Evolutionary conservation across 2,797 vertebrate genomes (phyloP).

Genomic region (Propithecus perrieri): DNA sequence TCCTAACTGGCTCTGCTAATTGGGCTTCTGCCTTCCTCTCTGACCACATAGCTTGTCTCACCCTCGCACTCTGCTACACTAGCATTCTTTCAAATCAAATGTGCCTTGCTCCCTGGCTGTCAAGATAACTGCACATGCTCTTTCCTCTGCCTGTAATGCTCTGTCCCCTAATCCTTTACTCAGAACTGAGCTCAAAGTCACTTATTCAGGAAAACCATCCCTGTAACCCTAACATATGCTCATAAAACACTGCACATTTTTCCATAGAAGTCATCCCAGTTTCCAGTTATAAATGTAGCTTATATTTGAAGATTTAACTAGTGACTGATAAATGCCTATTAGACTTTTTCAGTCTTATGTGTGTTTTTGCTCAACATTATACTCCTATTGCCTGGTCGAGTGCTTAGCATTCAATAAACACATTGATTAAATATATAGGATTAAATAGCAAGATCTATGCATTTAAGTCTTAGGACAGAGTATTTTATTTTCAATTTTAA

Average conservation of each 20-base stretch:
- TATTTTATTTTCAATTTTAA: background rate
- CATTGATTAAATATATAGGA: background rate
- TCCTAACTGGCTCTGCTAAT: background rate
- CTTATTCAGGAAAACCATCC: background rate
- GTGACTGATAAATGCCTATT: background rate
- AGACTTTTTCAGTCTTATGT: background rate
- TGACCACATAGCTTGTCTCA: background rate
- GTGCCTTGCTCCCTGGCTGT: accelerated
- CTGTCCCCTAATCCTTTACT: background rate
- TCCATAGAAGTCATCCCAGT: background rate
- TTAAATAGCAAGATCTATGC: background rate
- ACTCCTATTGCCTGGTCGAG: background rate
- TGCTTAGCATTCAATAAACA: background rate
- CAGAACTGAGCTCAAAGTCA: background rate
- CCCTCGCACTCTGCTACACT: background rate
- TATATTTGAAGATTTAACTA: background rate
- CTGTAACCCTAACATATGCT: background rate
- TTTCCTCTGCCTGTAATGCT: background rate
- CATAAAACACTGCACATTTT: background rate
- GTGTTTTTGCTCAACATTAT: background rate
- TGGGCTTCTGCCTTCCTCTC: background rate
- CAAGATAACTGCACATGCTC: background rate
- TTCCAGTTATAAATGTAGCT: background rate
- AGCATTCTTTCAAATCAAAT: background rate
- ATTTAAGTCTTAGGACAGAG: background rate